Base-by-base conservation (phyloP, 2,888 invertebrate species). In the Thereva nobilitata region DNA sequence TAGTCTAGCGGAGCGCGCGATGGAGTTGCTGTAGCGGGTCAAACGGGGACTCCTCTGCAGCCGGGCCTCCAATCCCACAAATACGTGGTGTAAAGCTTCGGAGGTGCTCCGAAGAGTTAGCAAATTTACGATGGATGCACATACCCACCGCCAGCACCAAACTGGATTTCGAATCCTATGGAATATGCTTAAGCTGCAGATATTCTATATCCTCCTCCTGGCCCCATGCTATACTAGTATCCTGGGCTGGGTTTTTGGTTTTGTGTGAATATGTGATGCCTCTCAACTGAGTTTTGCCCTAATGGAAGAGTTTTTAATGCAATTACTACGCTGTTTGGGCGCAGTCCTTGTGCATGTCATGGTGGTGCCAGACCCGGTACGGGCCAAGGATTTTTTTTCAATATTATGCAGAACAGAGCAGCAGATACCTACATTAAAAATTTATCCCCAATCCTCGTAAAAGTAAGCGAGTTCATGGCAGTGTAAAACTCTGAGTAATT, bases 241-340 rank as follows among this genome's bases (percentile, higher is more conserved):
- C 37, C 37, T 40, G 54, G 3, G 47, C 12, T 4, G 37, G 10
- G 37, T 37, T 9, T 47, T 59, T 35, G 12, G 12, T 55, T 54
- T 38, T 59, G 47, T 59, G 38, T 49, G 47, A 49, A 47, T 55
- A 59, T 37, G 38, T n/a, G 59, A 47, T 54, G 37, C 8, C 12
- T 38, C 59, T 35, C 52, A 42, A 42, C 37, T 34, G 37, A 44
- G 44, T 10, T 41, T 52, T 42, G 35, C 63, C 44, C 53, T 64
- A 53, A 64, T 64, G 63, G 63, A 64, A 64, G 63, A 63, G 52
- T 64, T 64, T 64, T 64, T 64, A 64, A 64, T 64, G 63, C 63
- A 64, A 64, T 64, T 64, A 64, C 63, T 53, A 44, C 53, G 35
- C 63, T 64, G 53, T 64, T 53, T 59, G 59, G 59, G 38, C 49